Conservation (phyloP, 1,140 invertebrate genomes). For the Panulirus ornatus region DNA sequence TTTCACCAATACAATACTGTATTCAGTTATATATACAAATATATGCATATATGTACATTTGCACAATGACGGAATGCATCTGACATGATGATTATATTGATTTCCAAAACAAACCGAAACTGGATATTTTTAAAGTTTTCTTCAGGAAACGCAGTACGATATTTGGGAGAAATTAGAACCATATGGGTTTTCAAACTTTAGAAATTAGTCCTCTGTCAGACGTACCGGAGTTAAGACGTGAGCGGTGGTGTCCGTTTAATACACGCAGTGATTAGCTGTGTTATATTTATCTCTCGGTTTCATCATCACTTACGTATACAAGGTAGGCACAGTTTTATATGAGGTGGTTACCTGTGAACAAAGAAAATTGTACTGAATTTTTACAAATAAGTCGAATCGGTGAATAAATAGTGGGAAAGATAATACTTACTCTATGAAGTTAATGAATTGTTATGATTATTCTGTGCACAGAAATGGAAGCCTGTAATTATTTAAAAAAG, state of each 20-base stretch:
- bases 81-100: background rate
- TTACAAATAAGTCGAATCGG: too few species aligned
- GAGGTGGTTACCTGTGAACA: too few species aligned
- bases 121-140: background rate
- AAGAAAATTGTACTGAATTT: too few species aligned
- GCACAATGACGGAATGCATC: background rate
- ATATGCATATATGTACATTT: background rate
- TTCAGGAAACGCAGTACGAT: constrained; percentile 21
- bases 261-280: background rate
- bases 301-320: background rate
- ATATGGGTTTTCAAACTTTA: constrained; percentile 29
- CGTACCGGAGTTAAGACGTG: background rate
- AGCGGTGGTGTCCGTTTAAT: background rate
- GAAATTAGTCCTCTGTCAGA: constrained; percentile 23
- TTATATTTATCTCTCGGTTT: background rate
- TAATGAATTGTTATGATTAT: too few species aligned
- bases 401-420: too few species aligned
- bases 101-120: background rate
- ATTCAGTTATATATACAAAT: background rate
- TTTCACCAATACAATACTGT: background rate
- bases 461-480: too few species aligned
- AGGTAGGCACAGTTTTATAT: background rate
- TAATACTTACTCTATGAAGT: too few species aligned
- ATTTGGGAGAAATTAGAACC: constrained; percentile 35
- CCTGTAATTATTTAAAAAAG: too few species aligned